Base-by-base conservation (phyloP, 2,113 vertebrate genomes). In the Lampris megalopsis region DNA sequence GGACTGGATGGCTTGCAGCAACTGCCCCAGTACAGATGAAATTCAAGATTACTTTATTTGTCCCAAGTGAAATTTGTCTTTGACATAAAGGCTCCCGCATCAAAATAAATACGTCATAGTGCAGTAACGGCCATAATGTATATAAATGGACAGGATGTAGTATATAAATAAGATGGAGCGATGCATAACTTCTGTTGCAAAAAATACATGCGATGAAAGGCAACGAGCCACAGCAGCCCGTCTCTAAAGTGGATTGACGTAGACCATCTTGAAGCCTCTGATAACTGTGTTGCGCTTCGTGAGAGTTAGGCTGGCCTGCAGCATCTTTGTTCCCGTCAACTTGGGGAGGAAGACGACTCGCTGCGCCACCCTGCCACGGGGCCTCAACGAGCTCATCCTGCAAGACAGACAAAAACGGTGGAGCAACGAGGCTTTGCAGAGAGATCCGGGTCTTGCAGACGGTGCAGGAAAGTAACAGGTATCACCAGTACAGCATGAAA, bases 231-330 rank as follows among this genome's bases (percentile, higher is more conserved):
- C 3, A 3, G 10, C 7, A 50, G 43, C 11, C 4, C 11, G 8
- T 6, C 8, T 45, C 52, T 85, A 92, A 48, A 56, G 35, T 8
- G 10, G 71, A 6, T 65, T 58, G 71, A 92, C 72, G 1, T 41
- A 65, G 10, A 94, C 41, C 82, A 90, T 92, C 62, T 80, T 81
- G 71, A 88, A 94, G 70, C 92, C 90, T 77, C 82, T 78, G 54
- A 92, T 64, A 0, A 70, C 76, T 49, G 66, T 24, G 10, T 50
- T 84, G 3, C 52, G 47, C 42, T 88, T 66, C 3, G 24, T 38
- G 13, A 93, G 68, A 0, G 47, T 43, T 49, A 94, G 62, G 24
- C 5, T 85, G 3, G 91, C 91, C 57, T 92, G 92, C 65, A 94
- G 84, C 91, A 92, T 92, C 80, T 85, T 94, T 0, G 2, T 40